Conservation (phyloP, 2,888 invertebrate genomes). For the Sepioteuthis lessoniana region DNA sequence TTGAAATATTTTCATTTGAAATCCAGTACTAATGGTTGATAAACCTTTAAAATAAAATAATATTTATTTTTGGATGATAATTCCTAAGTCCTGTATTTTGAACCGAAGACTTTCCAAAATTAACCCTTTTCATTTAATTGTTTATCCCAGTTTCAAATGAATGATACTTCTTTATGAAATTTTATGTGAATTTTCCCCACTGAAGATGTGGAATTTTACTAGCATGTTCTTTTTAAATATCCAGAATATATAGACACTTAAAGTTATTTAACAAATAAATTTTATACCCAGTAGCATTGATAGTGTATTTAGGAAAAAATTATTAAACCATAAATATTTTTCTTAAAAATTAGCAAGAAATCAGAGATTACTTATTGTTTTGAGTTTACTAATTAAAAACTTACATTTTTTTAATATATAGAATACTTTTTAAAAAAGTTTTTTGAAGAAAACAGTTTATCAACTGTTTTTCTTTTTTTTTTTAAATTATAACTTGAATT, state of each 20-base stretch:
- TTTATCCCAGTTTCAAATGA: neutral
- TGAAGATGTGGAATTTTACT: neutral
- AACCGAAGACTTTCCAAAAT: neutral
- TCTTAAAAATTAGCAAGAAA: neutral
- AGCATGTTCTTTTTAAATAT: neutral
- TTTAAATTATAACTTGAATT: neutral
- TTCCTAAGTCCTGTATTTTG: neutral
- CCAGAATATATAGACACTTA: neutral
- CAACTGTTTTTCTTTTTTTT: neutral
- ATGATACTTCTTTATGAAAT: neutral
- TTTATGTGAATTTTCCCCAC: neutral
- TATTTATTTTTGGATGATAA: neutral
- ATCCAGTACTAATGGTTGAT: constrained; percentile 9
- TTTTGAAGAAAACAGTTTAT: neutral
- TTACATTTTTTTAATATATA: neutral
- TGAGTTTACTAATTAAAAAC: neutral
- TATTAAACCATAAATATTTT: neutral
- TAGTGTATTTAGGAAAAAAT: neutral
- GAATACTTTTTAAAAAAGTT: neutral
- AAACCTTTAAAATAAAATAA: neutral
- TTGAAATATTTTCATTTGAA: neutral
- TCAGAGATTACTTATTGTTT: neutral
- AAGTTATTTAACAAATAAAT: neutral
- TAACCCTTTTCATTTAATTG: neutral
- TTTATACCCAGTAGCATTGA: neutral